Conservation (phyloP, 2,797 vertebrate species). For the Gila robusta region DNA sequence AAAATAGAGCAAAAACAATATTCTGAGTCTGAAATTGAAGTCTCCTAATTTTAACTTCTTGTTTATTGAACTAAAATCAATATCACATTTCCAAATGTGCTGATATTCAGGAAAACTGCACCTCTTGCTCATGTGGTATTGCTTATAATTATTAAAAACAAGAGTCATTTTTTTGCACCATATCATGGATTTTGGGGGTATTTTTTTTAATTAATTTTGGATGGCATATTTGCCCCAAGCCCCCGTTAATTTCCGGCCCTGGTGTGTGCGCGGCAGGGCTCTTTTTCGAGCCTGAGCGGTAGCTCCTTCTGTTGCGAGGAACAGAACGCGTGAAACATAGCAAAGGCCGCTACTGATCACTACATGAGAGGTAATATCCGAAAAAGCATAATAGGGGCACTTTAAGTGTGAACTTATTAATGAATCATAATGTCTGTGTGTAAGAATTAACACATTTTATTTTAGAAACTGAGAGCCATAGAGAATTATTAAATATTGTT, state of each 20-base stretch:
- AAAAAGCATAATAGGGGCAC: neutral
- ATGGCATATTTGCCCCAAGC: neutral
- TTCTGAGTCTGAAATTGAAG: neutral
- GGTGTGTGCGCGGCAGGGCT: fast-evolving
- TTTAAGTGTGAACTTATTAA: neutral
- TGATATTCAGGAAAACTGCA: neutral
- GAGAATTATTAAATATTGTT: neutral
- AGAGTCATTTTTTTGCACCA: neutral
- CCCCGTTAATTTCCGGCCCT: neutral
- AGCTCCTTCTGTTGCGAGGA: neutral
- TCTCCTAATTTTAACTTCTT: neutral
- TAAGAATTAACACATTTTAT: neutral
- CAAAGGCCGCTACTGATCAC: neutral
- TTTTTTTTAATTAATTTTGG: neutral
- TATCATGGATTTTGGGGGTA: neutral
- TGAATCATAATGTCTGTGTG: neutral
- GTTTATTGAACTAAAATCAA: neutral
- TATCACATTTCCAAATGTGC: neutral
- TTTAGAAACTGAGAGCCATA: neutral
- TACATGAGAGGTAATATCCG: neutral
- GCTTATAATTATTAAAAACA: neutral
- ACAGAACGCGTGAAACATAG: neutral
- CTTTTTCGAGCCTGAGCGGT: neutral
- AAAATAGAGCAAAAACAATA: neutral
- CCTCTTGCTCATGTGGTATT: neutral